Base-by-base conservation (phyloP, 2,888 invertebrate genomes). In the Pachydiplax longipennis region DNA sequence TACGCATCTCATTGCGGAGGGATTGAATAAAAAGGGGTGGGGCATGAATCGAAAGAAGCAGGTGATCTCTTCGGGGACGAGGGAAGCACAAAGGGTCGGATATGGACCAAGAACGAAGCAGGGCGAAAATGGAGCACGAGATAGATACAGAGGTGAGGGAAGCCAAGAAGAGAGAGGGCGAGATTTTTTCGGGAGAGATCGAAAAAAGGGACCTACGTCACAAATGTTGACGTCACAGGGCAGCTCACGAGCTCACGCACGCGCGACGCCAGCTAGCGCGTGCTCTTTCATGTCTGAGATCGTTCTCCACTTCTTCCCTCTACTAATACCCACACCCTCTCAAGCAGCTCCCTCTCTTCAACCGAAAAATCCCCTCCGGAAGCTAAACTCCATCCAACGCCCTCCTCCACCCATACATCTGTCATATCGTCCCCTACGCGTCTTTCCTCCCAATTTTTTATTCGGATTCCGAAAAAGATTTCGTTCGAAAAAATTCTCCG, bases 121-220 rank as follows among this genome's bases (percentile, higher is more conserved):
- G 37, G 91, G 91, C 92, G 92, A 92, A 91, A 92, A 92, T 91
- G 91, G 90, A 91, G 91, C 91, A 92, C 91, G 91, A 90, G 83
- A 65, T 80, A 81, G 80, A 91, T 91, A 91, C 91, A 35, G 91
- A 81, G 91, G 91, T n/a, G 25, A 91, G 91, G 91, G 92, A 91
- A 90, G 90, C 44, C 44, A 83, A 82, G 80, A 90, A 81, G 91
- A 81, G 91, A 90, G 91, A 90, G 91, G 91, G 87, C 37, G 87
- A n/a, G 37, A 10, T 87, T 83, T 81, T 58, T 37, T 37, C 5
- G n/a, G n/a, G 13, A 65, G 61, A 10, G 83, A 83, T 83, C 83
- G 83, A 87, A 87, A 87, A 37, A 87, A 87, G 87, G 61, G n/a
- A 35, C 82, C 82, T n/a, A 87, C 87, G 87, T 87, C 87, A 87